A percentile compares a stretch with the other conserved stretches of the same genome.
Conservation (phyloP, 37 sponge, comb jelly and placozoan species). For the Eunapius fragilis region DNA sequence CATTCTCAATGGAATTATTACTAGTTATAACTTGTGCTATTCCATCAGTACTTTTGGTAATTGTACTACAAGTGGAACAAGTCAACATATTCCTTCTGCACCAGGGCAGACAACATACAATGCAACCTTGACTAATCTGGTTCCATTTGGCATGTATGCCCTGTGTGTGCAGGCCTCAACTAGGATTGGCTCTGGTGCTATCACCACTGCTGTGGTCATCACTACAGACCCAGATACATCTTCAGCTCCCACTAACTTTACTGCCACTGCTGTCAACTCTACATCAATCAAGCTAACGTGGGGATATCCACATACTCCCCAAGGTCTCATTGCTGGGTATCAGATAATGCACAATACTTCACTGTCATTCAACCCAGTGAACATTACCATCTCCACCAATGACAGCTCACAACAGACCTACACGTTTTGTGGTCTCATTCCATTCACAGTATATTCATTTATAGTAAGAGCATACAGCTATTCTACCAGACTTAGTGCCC, state of each 20-base stretch:
- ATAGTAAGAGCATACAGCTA: not conserved
- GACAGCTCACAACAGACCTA: not conserved
- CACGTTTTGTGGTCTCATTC: not conserved
- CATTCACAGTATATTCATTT: not conserved
- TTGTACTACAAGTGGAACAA: not conserved
- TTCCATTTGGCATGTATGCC: conserved; percentile 33
- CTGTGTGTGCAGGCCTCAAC: conserved; percentile 34
- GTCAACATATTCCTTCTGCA: not conserved
- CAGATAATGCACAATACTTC: not conserved
- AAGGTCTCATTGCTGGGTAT: not conserved
- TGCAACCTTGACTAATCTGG: not conserved
- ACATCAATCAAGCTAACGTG: not conserved
- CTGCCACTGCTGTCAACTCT: not conserved
- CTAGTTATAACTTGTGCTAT: not conserved
- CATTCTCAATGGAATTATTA: conserved; percentile 5
- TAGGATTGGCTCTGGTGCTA: conserved; percentile 30
- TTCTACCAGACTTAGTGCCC: not conserved
- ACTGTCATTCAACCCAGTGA: not conserved
- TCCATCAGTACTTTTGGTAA: not conserved
- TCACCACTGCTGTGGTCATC: not conserved
- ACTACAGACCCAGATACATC: not conserved
- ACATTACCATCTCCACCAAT: conserved; percentile 1
- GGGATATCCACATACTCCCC: not conserved
- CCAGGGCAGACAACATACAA: not conserved
- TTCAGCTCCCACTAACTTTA: not conserved